phyloP scores from a whole-genome alignment of 2,888 invertebrate genomes.

The Chymomyza procnemis region DNA sequence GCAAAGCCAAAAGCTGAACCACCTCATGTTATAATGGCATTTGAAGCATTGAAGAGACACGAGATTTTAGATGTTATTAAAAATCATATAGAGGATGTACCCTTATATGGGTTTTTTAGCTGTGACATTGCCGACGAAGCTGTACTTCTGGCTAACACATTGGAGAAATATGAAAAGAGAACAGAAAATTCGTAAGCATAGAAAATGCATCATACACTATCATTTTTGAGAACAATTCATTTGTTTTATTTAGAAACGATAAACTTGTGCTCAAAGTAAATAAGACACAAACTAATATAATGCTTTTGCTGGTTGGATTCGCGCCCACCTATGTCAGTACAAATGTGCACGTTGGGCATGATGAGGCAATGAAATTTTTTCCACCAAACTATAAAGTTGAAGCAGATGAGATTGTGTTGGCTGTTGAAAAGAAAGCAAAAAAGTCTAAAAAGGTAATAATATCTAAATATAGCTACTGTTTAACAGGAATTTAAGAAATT shows the following conservation, averaged over 20 bases:
- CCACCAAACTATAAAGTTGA: conserved; percentile 81
- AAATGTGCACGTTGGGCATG: conserved; percentile 82
- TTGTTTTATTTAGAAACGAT: conserved; percentile 80
- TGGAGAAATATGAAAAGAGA: conserved; percentile 80
- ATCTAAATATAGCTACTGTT: neutral
- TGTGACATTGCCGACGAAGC: conserved; percentile 82
- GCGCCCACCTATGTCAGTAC: conserved; percentile 85
- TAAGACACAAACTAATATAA: conserved; percentile 82
- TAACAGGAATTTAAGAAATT: too few species aligned
- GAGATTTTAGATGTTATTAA: conserved; percentile 81
- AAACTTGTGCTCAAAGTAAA: conserved; percentile 85
- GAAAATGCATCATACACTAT: too few species aligned
- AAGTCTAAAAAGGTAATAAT: conserved; percentile 75
- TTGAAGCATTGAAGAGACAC: conserved; percentile 83
- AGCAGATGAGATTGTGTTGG: conserved; percentile 62
- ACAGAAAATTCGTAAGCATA: conserved; percentile 54
- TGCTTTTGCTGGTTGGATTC: conserved; percentile 82
- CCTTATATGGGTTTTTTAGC: conserved; percentile 85
- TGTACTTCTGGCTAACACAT: conserved; percentile 82
- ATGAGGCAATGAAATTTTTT: conserved; percentile 84
- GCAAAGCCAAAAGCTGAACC: conserved; percentile 82
- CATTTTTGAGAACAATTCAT: neutral
- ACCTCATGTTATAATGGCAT: conserved; percentile 84
- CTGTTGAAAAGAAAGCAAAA: conserved; percentile 64
- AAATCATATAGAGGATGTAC: conserved; percentile 80